A percentile compares a stretch with the other conserved stretches of the same genome.
These are phyloP conservation scores for Scyliorhinus canicula DNA, from an alignment of 2,797 vertebrate genomes.

Conservation along the genomic window DNA sequence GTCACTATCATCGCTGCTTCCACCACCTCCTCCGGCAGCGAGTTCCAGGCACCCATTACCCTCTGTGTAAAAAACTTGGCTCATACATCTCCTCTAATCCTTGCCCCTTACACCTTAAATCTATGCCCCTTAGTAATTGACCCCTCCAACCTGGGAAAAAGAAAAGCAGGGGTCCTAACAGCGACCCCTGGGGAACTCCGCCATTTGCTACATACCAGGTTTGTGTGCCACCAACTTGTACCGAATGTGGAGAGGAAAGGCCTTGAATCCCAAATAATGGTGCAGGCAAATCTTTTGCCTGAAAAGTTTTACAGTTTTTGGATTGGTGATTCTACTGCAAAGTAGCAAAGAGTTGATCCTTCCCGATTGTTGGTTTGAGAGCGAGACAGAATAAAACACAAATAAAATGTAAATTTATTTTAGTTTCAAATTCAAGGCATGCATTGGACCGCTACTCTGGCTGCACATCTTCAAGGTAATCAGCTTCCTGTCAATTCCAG, in stretches of 20 bases:
- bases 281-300: neutral
- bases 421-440: neutral
- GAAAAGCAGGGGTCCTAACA: no score
- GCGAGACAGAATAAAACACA: neutral
- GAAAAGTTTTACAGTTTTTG: neutral
- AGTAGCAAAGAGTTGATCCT: neutral
- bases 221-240: neutral
- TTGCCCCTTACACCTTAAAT: no score
- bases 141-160: no score
- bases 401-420: neutral
- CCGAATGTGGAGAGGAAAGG: no score
- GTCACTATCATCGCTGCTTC: no score
- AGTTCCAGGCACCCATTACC: no score
- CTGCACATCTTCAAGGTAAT: neutral
- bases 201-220: neutral
- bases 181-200: no score
- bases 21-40: no score
- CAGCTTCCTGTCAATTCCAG: neutral
- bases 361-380: neutral
- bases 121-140: no score
- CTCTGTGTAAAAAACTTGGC: no score
- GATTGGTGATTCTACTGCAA: neutral
- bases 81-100: no score
- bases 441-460: neutral
- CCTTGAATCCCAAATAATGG: neutral